Conservation (phyloP, 2,888 invertebrate species). For the Notocelia uddmanniana region DNA sequence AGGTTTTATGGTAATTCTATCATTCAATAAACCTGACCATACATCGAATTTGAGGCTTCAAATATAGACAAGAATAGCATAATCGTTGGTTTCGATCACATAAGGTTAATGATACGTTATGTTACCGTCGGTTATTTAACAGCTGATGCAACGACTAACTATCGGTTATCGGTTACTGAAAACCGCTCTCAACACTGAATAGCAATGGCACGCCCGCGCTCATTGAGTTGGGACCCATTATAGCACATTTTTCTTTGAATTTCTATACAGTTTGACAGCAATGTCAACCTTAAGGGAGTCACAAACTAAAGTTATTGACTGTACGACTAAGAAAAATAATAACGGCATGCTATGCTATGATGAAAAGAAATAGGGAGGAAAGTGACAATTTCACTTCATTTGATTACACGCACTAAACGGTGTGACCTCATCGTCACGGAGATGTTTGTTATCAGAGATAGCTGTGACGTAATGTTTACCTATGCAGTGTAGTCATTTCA, state of each 20-base stretch:
- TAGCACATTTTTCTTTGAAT: too few relatives aligned
- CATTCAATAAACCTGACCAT: neutral
- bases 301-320: too few relatives aligned
- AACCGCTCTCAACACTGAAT: neutral
- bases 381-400: slow-evolving; percentile 1
- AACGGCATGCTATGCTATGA: too few relatives aligned
- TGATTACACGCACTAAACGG: neutral
- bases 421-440: slow-evolving; percentile 13
- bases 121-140: slow-evolving; percentile 13
- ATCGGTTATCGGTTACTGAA: slow-evolving; percentile 11
- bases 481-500: neutral
- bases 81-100: neutral
- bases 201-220: too few relatives aligned
- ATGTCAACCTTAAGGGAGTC: too few relatives aligned
- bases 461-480: neutral
- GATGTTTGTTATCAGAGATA: neutral
- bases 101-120: slow-evolving; percentile 5
- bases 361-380: too few relatives aligned
- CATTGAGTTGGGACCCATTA: too few relatives aligned
- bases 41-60: neutral
- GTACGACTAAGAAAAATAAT: too few relatives aligned
- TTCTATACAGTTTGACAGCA: too few relatives aligned
- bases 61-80: neutral
- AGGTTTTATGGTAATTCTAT: too few relatives aligned
- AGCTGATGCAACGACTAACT: slow-evolving; percentile 2